Evolutionary conservation across 2,797 vertebrate species (phyloP).

Genomic region (Cuculus canorus): DNA sequence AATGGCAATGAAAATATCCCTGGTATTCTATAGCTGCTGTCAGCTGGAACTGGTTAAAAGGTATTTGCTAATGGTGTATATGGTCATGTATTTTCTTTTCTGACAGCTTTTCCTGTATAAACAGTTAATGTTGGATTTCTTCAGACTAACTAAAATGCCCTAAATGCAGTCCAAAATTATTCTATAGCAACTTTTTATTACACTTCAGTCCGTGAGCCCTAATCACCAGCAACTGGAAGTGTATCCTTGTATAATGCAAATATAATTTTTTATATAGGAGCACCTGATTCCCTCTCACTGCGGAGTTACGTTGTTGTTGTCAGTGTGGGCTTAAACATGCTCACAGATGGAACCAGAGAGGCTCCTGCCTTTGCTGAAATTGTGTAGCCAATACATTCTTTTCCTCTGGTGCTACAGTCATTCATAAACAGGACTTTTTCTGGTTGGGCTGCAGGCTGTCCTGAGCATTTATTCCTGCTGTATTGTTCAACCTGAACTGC

Average conservation of each 20-base stretch:
- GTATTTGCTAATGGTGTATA: neutral
- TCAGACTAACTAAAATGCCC: neutral
- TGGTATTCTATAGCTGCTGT: neutral
- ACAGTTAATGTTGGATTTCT: neutral
- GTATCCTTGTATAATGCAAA: neutral
- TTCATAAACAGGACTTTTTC: neutral
- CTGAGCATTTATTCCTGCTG: neutral
- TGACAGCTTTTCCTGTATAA: neutral
- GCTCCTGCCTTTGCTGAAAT: neutral
- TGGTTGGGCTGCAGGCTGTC: neutral
- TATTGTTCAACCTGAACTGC: neutral
- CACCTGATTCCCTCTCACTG: neutral
- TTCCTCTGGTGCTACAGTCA: neutral
- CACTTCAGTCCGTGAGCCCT: neutral
- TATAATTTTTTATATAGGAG: neutral
- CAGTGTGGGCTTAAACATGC: neutral
- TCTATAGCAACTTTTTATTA: neutral
- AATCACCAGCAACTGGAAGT: neutral
- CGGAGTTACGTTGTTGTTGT: neutral
- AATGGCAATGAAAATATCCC: neutral
- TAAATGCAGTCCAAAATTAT: neutral
- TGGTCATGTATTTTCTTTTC: neutral
- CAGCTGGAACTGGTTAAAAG: neutral
- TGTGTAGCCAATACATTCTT: neutral
- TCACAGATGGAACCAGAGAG: neutral